Percentiles rank a stretch among this genome's conserved stretches.
phyloP scores from a whole-genome alignment of 1,140 invertebrate species.

The Araneus ventricosus region DNA sequence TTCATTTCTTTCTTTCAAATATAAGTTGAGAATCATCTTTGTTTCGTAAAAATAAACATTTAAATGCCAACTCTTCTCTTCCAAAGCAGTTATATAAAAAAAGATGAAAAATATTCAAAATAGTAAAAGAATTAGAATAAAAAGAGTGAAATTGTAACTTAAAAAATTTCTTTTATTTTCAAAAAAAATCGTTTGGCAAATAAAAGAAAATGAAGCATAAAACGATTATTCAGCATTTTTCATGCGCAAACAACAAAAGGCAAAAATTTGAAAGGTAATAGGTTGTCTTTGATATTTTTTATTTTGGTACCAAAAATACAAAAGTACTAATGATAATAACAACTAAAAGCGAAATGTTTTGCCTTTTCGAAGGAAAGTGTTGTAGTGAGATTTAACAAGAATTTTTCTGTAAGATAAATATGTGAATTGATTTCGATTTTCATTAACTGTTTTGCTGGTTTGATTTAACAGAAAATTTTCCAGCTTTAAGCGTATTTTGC shows the following conservation, averaged over 20 bases:
- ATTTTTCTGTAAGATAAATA: no score
- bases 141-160: not conserved
- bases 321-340: not conserved
- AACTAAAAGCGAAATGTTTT: not conserved
- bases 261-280: not conserved
- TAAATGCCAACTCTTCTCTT: slow-evolving; percentile 8
- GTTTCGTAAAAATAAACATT: not conserved
- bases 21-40: no score
- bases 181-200: not conserved
- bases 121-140: not conserved
- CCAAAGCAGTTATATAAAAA: not conserved
- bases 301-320: not conserved
- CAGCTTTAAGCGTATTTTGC: no score
- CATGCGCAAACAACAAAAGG: not conserved
- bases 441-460: no score
- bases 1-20: no score
- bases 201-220: not conserved
- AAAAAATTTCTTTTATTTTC: not conserved
- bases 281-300: no score
- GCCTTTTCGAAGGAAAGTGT: no score
- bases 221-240: not conserved
- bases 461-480: no score
- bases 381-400: no score
- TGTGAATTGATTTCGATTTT: no score
- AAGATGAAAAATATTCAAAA: not conserved